Conservation (phyloP, 2,888 invertebrate genomes). For the Andrena haemorrhoa region DNA sequence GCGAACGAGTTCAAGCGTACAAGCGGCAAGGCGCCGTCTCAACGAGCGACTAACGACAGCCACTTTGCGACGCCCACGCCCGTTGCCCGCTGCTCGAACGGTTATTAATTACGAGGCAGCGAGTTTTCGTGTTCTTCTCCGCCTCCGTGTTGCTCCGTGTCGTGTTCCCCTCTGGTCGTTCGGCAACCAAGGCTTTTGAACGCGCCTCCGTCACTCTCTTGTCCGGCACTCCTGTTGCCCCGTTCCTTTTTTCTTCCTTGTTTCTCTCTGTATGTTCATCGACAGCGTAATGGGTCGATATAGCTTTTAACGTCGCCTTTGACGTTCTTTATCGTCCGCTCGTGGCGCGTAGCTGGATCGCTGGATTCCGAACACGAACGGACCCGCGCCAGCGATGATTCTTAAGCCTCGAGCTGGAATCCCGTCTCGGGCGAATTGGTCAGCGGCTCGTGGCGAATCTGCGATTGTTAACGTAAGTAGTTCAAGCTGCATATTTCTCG, state of each 20-base stretch:
- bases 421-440: neutral
- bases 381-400: neutral
- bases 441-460: neutral
- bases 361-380: slow-evolving; percentile 12
- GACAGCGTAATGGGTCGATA: slow-evolving; percentile 54
- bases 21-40: slow-evolving; percentile 64
- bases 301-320: slow-evolving; percentile 29
- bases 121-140: slow-evolving; percentile 68
- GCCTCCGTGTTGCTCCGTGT: slow-evolving; percentile 40
- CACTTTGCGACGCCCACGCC: slow-evolving; percentile 73
- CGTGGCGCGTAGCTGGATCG: neutral
- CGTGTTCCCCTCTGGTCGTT: slow-evolving; percentile 59
- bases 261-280: slow-evolving; percentile 24
- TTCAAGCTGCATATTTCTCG: neutral
- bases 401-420: slow-evolving; percentile 7
- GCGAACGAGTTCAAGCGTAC: slow-evolving; percentile 49
- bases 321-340: slow-evolving; percentile 37
- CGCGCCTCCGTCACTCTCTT: slow-evolving; percentile 53
- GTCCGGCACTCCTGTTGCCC: slow-evolving; percentile 18
- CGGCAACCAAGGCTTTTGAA: slow-evolving; percentile 42
- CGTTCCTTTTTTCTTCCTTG: neutral
- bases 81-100: slow-evolving; percentile 60
- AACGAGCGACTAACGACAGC: slow-evolving; percentile 74
- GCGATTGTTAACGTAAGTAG: neutral
- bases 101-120: slow-evolving; percentile 72